These are phyloP conservation scores for Cabera pusaria DNA, from an alignment of 2,888 invertebrate genomes.

Conservation along the genomic window DNA sequence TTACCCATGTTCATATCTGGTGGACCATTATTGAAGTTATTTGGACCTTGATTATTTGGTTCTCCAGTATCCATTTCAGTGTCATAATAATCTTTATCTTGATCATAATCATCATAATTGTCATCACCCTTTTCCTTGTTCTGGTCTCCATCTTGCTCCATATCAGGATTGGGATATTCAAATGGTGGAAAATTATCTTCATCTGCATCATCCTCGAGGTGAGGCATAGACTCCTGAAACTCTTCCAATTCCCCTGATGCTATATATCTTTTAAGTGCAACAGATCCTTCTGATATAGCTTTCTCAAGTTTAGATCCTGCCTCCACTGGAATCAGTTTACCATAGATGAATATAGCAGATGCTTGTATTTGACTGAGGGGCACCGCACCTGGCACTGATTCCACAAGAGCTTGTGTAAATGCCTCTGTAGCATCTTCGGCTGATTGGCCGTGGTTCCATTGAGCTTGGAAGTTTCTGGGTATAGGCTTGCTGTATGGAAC, in stretches of 20 bases:
- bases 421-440: constrained; percentile 84
- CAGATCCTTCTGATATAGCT: constrained; percentile 90
- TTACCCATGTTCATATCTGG: constrained; percentile 42
- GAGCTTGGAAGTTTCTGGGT: constrained; percentile 97
- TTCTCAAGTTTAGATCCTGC: constrained; percentile 89
- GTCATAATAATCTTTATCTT: constrained; percentile 64
- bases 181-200: constrained; percentile 72
- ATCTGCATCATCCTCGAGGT: constrained; percentile 85
- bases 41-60: constrained; percentile 65
- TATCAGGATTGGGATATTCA: constrained; percentile 67
- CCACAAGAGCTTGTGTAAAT: constrained; percentile 87
- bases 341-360: constrained; percentile 91
- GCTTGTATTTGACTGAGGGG: constrained; percentile 90
- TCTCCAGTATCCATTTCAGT: constrained; percentile 69
- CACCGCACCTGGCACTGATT: constrained; percentile 91
- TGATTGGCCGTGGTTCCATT: constrained; percentile 93
- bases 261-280: constrained; percentile 89
- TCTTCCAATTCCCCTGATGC: constrained; percentile 92
- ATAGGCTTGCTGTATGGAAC: constrained; percentile 98
- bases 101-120: constrained; percentile 50
- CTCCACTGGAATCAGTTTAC: constrained; percentile 91
- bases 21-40: constrained; percentile 60
- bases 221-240: constrained; percentile 89
- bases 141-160: constrained; percentile 46
- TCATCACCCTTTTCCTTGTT: constrained; percentile 47